Conservation (phyloP, 2,888 invertebrate genomes). For the Ctenicera cuprea region DNA sequence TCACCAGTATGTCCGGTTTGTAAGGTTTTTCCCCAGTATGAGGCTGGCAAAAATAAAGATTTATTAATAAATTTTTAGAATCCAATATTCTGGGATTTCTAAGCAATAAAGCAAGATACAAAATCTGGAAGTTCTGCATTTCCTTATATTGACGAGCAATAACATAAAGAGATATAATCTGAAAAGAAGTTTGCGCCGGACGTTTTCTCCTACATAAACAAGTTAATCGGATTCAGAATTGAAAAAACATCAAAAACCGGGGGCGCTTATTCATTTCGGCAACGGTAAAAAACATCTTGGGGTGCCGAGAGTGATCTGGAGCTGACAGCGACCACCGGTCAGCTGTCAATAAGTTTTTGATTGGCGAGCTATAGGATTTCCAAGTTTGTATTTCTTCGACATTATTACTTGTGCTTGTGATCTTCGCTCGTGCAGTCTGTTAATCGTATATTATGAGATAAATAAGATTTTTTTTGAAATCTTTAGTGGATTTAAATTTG, state of each 20-base stretch:
- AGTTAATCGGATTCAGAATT: slow-evolving; percentile 69
- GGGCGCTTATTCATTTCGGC: slow-evolving; percentile 63
- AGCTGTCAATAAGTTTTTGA: slow-evolving; percentile 64
- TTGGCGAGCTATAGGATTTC: slow-evolving; percentile 39
- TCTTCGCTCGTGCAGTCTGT: background rate
- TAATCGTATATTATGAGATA: too few species aligned
- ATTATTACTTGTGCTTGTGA: slow-evolving; percentile 27
- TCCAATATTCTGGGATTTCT: too few species aligned
- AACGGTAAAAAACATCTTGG: slow-evolving; percentile 50
- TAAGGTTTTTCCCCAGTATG: too few species aligned
- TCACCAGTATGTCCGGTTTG: too few species aligned
- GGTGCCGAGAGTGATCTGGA: slow-evolving; percentile 62
- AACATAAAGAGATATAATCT: slow-evolving; percentile 48
- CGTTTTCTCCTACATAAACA: slow-evolving; percentile 65
- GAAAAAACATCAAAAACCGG: slow-evolving; percentile 68
- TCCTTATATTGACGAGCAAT: slow-evolving; percentile 15
- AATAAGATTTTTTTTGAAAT: too few species aligned
- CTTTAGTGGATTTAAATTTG: too few species aligned
- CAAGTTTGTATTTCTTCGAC: slow-evolving; percentile 33
- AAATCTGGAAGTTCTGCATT: too few species aligned
- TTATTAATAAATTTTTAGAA: too few species aligned
- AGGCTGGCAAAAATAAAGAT: too few species aligned
- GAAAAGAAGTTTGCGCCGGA: slow-evolving; percentile 62
- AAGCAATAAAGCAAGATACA: background rate
- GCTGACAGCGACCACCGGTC: slow-evolving; percentile 68